Evolutionary conservation across 2,888 invertebrate species (phyloP).

Genomic region (Salticus scenicus): DNA sequence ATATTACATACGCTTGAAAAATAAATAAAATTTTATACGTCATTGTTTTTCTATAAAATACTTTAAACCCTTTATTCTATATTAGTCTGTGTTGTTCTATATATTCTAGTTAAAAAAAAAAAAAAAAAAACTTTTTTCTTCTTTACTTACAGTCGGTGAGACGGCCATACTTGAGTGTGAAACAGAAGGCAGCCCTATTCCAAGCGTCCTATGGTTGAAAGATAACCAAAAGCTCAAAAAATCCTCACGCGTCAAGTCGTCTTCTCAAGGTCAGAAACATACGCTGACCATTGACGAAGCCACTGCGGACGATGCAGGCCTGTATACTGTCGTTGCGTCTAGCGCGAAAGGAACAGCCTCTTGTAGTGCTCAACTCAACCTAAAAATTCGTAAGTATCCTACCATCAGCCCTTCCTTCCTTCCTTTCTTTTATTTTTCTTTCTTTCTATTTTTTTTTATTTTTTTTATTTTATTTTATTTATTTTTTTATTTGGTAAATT

Average conservation of each 20-base stretch:
- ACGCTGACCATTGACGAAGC: conserved; percentile 83
- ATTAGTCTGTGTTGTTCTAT: too few species aligned
- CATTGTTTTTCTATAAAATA: too few species aligned
- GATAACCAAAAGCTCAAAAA: conserved; percentile 88
- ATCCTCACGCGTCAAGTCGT: conserved; percentile 84
- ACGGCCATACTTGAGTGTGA: conserved; percentile 87
- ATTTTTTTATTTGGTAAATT: too few species aligned
- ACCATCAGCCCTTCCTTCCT: too few species aligned
- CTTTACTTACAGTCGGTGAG: conserved; percentile 81
- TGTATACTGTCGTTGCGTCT: conserved; percentile 91
- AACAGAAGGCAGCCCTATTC: conserved; percentile 80
- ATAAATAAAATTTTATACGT: too few species aligned
- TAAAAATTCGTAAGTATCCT: conserved; percentile 75
- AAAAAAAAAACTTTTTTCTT: too few species aligned
- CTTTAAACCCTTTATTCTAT: too few species aligned
- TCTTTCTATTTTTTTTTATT: too few species aligned
- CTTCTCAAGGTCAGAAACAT: conserved; percentile 80
- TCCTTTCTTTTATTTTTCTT: too few species aligned
- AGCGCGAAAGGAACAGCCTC: conserved; percentile 84
- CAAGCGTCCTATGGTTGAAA: conserved; percentile 87
- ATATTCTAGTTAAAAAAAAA: too few species aligned
- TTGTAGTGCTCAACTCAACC: conserved; percentile 90
- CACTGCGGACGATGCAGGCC: conserved; percentile 85
- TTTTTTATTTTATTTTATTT: too few species aligned
- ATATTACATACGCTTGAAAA: too few species aligned